These are phyloP conservation scores for Platysteira castanea DNA, from an alignment of 2,113 vertebrate genomes.

Conservation along the genomic window DNA sequence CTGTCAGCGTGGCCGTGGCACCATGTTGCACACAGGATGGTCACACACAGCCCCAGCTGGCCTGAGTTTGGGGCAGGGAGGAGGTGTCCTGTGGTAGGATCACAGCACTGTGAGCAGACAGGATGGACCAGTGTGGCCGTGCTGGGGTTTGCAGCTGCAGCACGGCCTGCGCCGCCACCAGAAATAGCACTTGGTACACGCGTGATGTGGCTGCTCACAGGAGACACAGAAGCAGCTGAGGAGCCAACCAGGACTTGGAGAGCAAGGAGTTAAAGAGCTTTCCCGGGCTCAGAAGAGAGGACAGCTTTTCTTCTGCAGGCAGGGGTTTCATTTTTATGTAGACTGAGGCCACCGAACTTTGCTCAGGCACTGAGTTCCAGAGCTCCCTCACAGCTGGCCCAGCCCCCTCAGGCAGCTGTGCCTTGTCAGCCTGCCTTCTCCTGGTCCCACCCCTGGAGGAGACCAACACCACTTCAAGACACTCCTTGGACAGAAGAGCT, in stretches of 20 bases:
- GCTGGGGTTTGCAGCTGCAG: neutral
- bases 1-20: accelerated
- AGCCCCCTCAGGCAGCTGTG: neutral
- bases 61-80: accelerated
- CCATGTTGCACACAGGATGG: accelerated
- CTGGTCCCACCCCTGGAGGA: neutral
- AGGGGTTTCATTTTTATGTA: neutral
- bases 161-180: accelerated
- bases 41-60: neutral
- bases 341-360: neutral
- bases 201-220: neutral
- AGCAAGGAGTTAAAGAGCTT: neutral
- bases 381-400: neutral
- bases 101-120: neutral
- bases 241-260: neutral
- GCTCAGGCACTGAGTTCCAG: neutral
- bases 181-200: neutral
- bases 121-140: accelerated
- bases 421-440: neutral
- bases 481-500: neutral
- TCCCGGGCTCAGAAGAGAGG: neutral
- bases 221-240: neutral
- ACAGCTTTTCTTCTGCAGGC: neutral
- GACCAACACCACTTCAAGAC: neutral
- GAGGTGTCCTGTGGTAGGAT: neutral